Evolutionary conservation across 2,888 invertebrate genomes (phyloP).

Genomic region (Rhamnusium bicolor): DNA sequence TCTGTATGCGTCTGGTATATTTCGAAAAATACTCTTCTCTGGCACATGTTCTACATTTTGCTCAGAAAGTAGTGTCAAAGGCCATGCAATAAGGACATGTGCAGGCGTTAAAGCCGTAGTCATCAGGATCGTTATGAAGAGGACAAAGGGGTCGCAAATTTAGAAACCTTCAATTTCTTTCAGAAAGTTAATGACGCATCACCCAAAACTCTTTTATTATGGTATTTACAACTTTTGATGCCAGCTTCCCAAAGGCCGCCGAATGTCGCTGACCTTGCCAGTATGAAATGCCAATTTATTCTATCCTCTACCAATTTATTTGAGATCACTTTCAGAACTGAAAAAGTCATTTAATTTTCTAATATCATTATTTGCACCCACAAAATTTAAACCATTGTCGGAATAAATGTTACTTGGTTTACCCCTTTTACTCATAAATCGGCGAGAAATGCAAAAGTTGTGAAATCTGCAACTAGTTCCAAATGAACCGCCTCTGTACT

Average conservation of each 20-base stretch:
- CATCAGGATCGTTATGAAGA: not conserved
- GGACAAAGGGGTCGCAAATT: not conserved
- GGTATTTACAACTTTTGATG: not conserved
- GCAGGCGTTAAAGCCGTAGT: not conserved
- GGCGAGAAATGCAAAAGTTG: not conserved
- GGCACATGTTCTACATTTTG: too few relatives aligned
- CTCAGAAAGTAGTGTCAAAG: too few relatives aligned
- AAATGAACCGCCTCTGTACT: not conserved
- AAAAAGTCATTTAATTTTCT: slow-evolving; percentile 3
- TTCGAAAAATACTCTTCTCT: too few relatives aligned
- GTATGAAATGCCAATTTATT: not conserved
- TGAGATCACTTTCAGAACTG: slow-evolving; percentile 6
- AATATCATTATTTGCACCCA: slow-evolving; percentile 2
- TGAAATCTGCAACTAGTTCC: not conserved
- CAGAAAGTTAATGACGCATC: not conserved
- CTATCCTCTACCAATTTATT: not conserved
- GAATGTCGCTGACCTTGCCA: not conserved
- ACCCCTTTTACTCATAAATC: slow-evolving; percentile 2
- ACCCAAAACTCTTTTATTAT: not conserved
- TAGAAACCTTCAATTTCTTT: not conserved
- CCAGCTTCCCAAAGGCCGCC: not conserved
- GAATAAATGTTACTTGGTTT: not conserved
- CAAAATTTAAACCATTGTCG: slow-evolving; percentile 13
- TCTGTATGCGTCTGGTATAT: too few relatives aligned
- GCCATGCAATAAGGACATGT: not conserved